These are phyloP conservation scores for Eupristina koningsbergeri DNA, from an alignment of 1,140 invertebrate genomes.

Conservation along the genomic window DNA sequence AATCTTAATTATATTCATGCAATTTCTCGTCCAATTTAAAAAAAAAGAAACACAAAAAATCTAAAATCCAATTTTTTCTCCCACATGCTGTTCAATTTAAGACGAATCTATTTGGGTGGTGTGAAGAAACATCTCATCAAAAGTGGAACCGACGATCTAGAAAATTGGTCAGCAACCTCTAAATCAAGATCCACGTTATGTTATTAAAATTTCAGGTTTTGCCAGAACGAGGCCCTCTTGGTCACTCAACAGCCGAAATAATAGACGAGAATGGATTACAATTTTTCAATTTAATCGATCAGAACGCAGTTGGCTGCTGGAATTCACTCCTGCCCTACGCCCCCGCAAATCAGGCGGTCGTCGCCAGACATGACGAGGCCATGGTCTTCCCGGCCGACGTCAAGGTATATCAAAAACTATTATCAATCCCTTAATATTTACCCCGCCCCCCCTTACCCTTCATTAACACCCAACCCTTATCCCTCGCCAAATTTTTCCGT, in stretches of 20 bases:
- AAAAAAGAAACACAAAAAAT: too few species aligned
- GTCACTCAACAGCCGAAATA: constrained; percentile 81
- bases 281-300: constrained; percentile 84
- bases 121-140: background rate
- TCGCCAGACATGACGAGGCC: constrained; percentile 82
- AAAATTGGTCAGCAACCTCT: background rate
- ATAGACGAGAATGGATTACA: constrained; percentile 83
- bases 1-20: too few species aligned
- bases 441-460: too few species aligned
- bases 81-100: too few species aligned
- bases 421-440: too few species aligned
- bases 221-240: constrained; percentile 76
- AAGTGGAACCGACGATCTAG: background rate
- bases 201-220: constrained; percentile 74
- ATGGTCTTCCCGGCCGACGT: constrained; percentile 85
- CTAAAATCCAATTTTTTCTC: too few species aligned
- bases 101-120: too few species aligned
- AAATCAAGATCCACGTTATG: background rate
- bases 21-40: too few species aligned
- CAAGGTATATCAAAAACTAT: constrained; percentile 73
- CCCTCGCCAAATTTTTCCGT: too few species aligned
- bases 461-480: too few species aligned
- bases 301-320: constrained; percentile 88
- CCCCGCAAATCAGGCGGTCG: constrained; percentile 79
- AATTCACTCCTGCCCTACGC: constrained; percentile 79